Base-by-base conservation (phyloP, 2,888 invertebrate genomes). In the Agonopterix arenella region DNA sequence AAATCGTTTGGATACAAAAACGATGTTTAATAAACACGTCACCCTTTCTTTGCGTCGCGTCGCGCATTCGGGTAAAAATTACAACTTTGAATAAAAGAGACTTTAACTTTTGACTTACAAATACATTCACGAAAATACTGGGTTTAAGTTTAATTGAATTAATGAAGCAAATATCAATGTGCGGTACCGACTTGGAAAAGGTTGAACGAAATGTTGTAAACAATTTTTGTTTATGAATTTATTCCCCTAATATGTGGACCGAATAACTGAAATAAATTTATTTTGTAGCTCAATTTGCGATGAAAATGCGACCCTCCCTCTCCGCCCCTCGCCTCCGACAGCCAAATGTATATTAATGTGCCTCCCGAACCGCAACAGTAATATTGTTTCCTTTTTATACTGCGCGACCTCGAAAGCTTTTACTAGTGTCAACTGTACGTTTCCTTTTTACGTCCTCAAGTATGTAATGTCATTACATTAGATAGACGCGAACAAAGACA, bases 261-360 rank as follows among this genome's bases (percentile, higher is more conserved):
- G 56, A 56, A 55, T 64, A 64, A 68, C 49, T 51, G 58, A 64
- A 67, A 66, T 81, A 74, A 43, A 77, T 80, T 79, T 79, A 80
- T 80, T 82, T 80, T 73, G 73, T 74, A 66, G 73, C 71, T 76
- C 74, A 80, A 78, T 80, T 81, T 76, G 73, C 76, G 77, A 75
- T 73, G 73, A 78, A 76, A 84, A 73, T 71, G 67, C 66, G 71
- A 68, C 71, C 72, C 71, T 62, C 63, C 66, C 65, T 55, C 56
- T 59, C 57, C 59, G 56, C 45, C 49, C 43, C 28, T 28, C 40
- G 40, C 11, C 52, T 58, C 66, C 64, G 60, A 58, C 64, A 57
- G 61, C 80, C 76, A 85, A 88, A 88, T 86, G 79, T 84, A 79
- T 84, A 88, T 84, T 85, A 85, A 85, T 85, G 84, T 79, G 76